A percentile compares a stretch with the other conserved stretches of the same genome.
phyloP scores from a whole-genome alignment of 2,113 vertebrate genomes.

The Sturnus vulgaris region DNA sequence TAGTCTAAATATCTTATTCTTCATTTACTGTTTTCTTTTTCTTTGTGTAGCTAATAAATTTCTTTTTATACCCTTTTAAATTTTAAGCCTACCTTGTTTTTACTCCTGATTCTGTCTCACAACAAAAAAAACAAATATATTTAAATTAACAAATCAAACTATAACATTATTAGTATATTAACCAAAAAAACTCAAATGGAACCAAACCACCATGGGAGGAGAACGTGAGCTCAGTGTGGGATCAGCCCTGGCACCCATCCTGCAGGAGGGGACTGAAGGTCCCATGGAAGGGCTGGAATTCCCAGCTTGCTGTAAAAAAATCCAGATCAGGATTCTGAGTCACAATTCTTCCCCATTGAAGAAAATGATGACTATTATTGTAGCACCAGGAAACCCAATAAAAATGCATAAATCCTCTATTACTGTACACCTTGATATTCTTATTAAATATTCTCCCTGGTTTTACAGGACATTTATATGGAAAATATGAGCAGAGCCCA shows the following conservation, averaged over 20 bases:
- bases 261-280: background rate
- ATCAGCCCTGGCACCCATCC: background rate
- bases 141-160: too few relatives aligned
- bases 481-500: fast-evolving
- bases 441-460: background rate
- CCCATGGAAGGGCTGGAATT: background rate
- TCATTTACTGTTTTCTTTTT: too few relatives aligned
- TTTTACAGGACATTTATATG: background rate
- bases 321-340: background rate
- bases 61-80: too few relatives aligned
- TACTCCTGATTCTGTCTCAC: too few relatives aligned
- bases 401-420: background rate
- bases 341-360: background rate
- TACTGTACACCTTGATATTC: background rate
- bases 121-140: too few relatives aligned
- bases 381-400: background rate
- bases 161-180: too few relatives aligned
- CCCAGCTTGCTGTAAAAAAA: background rate
- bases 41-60: too few relatives aligned
- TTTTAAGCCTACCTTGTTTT: too few relatives aligned
- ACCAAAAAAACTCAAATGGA: too few relatives aligned
- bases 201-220: too few relatives aligned
- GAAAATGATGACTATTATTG: background rate
- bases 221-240: fast-evolving
- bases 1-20: too few relatives aligned